A percentile compares a stretch with the other conserved stretches of the same genome.
These are phyloP conservation scores for Megatriorchis doriae DNA, from an alignment of 2,113 vertebrate species.

Conservation along the genomic window DNA sequence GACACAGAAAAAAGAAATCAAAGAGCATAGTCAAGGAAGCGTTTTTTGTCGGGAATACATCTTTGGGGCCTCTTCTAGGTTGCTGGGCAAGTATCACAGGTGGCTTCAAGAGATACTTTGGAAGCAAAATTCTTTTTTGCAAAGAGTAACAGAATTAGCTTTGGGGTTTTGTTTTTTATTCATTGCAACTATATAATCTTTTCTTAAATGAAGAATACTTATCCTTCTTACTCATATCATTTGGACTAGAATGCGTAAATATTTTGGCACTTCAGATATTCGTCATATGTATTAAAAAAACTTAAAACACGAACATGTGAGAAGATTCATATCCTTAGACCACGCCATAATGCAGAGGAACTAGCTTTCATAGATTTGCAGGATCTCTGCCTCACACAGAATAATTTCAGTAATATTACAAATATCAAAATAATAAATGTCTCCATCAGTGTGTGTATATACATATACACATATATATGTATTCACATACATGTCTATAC, in stretches of 20 bases:
- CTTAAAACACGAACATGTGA: not conserved
- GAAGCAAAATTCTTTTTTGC: slow-evolving; percentile 8
- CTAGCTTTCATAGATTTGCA: not conserved
- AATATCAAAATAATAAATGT: not conserved
- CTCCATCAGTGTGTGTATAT: not conserved
- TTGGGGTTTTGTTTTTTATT: not conserved
- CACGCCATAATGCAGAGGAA: not conserved
- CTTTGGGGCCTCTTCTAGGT: not conserved
- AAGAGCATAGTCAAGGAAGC: not conserved
- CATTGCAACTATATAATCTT: not conserved
- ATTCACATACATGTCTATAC: not conserved
- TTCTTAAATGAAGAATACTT: slow-evolving; percentile 25
- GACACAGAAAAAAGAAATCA: not conserved
- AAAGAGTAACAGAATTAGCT: not conserved
- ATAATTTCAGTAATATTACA: not conserved
- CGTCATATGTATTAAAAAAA: slow-evolving; percentile 30
- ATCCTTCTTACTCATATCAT: slow-evolving; percentile 5
- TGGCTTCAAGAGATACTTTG: not conserved
- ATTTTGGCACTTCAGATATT: slow-evolving; percentile 45
- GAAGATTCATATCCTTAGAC: not conserved
- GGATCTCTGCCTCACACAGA: not conserved
- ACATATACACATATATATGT: not conserved
- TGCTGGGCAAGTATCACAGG: not conserved
- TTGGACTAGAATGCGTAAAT: slow-evolving; percentile 31
- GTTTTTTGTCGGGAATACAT: not conserved